Evolutionary conservation across 1,140 invertebrate species (phyloP).

Genomic region (Drosophila bocqueti): DNA sequence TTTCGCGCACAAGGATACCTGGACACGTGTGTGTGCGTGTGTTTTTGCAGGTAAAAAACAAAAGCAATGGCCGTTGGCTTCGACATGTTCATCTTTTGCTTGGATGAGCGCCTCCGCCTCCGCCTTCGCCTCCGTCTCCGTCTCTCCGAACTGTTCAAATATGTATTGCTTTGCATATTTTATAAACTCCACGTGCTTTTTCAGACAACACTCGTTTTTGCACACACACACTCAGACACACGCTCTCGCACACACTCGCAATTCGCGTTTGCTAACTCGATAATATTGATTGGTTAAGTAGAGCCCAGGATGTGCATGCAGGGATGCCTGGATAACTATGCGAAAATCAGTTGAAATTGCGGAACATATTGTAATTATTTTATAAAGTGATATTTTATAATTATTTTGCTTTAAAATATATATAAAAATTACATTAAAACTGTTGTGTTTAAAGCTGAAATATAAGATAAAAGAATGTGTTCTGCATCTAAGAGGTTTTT

Average conservation of each 20-base stretch:
- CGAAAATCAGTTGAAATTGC: not conserved
- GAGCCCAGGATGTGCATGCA: not conserved
- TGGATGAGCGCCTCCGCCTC: constrained; percentile 33
- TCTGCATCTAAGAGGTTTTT: too few relatives aligned
- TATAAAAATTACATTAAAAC: too few relatives aligned
- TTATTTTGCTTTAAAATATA: too few relatives aligned
- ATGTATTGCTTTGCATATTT: constrained; percentile 77
- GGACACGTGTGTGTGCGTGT: not conserved
- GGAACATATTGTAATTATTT: too few relatives aligned
- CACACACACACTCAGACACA: constrained; percentile 8
- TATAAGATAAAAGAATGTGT: too few relatives aligned
- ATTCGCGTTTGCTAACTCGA: constrained; percentile 56
- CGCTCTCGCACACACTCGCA: constrained; percentile 6
- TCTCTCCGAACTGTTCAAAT: constrained; percentile 58
- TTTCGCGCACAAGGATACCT: constrained; percentile 13
- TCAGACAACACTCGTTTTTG: constrained; percentile 35
- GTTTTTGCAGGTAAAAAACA: constrained; percentile 30
- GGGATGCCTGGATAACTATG: not conserved
- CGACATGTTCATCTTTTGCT: constrained; percentile 52
- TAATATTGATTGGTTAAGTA: constrained; percentile 68
- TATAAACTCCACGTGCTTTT: constrained; percentile 76
- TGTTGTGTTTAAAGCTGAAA: too few relatives aligned
- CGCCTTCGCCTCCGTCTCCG: constrained; percentile 10
- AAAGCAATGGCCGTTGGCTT: constrained; percentile 48
- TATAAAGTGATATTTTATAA: too few relatives aligned